Conservation (phyloP, 1,140 invertebrate genomes). For the Teleogryllus occipitalis region DNA sequence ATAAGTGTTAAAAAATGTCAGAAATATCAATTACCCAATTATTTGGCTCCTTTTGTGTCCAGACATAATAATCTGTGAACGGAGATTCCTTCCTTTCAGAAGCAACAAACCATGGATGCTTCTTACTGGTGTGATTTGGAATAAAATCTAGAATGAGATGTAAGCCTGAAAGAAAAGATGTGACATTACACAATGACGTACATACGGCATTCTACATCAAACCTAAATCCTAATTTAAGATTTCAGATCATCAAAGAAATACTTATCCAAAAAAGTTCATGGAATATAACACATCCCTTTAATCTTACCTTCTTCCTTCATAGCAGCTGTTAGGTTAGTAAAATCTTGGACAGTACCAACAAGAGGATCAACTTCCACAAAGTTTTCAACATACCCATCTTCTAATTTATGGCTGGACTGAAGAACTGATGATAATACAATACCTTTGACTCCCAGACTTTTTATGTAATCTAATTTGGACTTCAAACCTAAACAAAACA, state of each 20-base stretch:
- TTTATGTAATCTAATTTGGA: constrained; percentile 40
- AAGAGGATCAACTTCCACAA: constrained; percentile 37
- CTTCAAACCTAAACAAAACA: constrained; percentile 33
- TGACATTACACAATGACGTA: not conserved
- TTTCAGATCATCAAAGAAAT: not conserved
- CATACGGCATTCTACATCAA: not conserved
- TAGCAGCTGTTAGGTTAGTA: constrained; percentile 29
- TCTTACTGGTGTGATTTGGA: constrained; percentile 45
- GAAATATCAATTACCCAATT: constrained; percentile 40
- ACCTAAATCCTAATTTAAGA: not conserved
- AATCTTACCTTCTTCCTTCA: constrained; percentile 25
- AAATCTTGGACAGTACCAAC: constrained; percentile 44
- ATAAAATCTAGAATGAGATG: constrained; percentile 46
- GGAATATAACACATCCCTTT: too few species aligned
- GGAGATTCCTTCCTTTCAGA: constrained; percentile 33
- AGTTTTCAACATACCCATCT: constrained; percentile 40
- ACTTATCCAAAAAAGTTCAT: not conserved
- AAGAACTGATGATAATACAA: constrained; percentile 47
- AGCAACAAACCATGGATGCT: constrained; percentile 43
- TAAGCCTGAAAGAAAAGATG: constrained; percentile 33
- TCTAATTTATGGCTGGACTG: constrained; percentile 27
- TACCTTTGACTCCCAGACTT: constrained; percentile 40
- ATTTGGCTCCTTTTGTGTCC: constrained; percentile 36
- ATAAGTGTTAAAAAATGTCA: too few species aligned
- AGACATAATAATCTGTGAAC: constrained; percentile 45